Conservation (phyloP, 2,113 vertebrate genomes). For the Gadus chalcogrammus region DNA sequence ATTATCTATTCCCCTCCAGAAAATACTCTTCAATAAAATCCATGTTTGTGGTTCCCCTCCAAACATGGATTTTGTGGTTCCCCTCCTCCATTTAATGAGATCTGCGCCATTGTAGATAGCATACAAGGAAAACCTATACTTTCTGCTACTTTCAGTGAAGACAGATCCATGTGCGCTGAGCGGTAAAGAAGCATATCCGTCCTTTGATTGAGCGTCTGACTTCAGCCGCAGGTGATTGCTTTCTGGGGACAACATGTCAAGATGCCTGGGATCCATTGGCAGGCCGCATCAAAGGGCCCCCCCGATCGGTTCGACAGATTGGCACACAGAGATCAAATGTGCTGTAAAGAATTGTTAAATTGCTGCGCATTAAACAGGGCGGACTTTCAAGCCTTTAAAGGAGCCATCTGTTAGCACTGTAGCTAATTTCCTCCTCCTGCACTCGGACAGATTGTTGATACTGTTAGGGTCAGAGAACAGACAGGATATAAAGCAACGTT, state of each 20-base stretch:
- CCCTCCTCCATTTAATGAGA: not conserved
- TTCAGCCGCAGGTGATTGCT: constrained; percentile 57
- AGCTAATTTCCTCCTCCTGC: constrained; percentile 49
- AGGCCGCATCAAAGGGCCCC: constrained; percentile 61
- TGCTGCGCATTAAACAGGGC: constrained; percentile 57
- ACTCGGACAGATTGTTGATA: constrained; percentile 43
- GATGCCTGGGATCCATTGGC: constrained; percentile 53
- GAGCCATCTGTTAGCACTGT: constrained; percentile 64
- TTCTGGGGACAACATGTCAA: constrained; percentile 38
- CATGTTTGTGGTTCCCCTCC: not conserved
- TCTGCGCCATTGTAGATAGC: too few species aligned
- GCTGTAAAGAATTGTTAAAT: constrained; percentile 70
- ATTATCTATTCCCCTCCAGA: not conserved
- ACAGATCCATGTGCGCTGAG: too few species aligned
- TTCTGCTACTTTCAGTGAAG: too few species aligned
- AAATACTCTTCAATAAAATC: not conserved
- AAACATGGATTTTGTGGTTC: too few species aligned
- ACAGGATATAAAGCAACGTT: not conserved
- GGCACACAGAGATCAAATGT: constrained; percentile 65
- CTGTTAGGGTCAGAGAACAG: constrained; percentile 20
- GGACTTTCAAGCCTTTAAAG: constrained; percentile 49
- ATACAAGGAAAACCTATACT: too few species aligned
- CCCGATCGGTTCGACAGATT: constrained; percentile 66
- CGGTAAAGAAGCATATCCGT: not conserved
- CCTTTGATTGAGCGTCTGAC: constrained; percentile 20